Base-by-base conservation (phyloP, 2,113 vertebrate species). In the Gallinago media region DNA sequence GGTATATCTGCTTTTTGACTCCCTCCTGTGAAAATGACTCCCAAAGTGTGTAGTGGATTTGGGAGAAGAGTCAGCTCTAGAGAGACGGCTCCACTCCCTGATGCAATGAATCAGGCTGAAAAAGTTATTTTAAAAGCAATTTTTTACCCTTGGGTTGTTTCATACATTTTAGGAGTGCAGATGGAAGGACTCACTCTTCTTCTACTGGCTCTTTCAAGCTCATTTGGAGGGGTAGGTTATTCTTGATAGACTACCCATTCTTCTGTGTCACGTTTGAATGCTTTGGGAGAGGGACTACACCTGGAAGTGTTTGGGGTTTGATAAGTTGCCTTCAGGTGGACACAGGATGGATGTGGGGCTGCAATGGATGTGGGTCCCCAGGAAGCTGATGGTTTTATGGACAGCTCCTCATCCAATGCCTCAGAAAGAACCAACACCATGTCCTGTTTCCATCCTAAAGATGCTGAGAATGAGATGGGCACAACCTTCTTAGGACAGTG, bases 401-500 rank as follows among this genome's bases (percentile, higher is more conserved):
- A 61, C 29, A 46, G 3, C 20, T 73, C 25, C 25, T 73, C 20
- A 31, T 34, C 27, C 9, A 10, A 15, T 40, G 1, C 15, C 34
- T 66, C 40, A 56, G 40, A 46, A 84, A 56, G 11, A 6, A 7
- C 19, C 61, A 61, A 14, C 17, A 32, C 25, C 12, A 9, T 15
- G 12, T 31, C n/a, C 38, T 87, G 9, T 50, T 56, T 40, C 46
- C 22, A 52, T 61, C 40, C 18, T 18, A 59, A 81, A 74, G 9
- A 11, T 0, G 2, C 8, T 44, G 22, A 66, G 23, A 20, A 56
- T n/a, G 50, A 84, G 40, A 32, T 16, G 21, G 15, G 25, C 11
- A 15, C 0, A 0, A 14, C 3, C 6, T 34, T 84, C 18, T 55
- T 21, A 44, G 31, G 29, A 2, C 23, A 38, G 0, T 5, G 27